A percentile compares a stretch with the other conserved stretches of the same genome.
Conservation (phyloP, 2,888 invertebrate species). For the Nephrotoma appendiculata region DNA sequence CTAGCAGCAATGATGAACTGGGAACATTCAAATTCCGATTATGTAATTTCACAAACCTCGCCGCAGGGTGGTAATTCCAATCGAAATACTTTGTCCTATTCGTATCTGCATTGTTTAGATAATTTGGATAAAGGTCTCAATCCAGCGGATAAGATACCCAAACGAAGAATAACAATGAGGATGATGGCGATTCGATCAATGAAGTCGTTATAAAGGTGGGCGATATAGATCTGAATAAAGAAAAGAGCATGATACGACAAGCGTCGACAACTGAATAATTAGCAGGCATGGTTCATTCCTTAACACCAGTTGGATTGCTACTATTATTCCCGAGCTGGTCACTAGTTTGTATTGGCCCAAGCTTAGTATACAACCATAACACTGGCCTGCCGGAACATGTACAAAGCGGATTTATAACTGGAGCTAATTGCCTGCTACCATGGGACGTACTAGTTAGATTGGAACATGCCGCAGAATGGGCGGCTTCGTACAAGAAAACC, state of each 20-base stretch:
- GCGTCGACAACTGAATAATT: constrained; percentile 82
- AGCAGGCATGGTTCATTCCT: constrained; percentile 77
- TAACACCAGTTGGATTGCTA: constrained; percentile 56
- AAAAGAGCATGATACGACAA: constrained; percentile 45
- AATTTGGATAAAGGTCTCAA: constrained; percentile 18
- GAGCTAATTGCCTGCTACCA: constrained; percentile 81
- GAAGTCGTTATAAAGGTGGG: constrained; percentile 26
- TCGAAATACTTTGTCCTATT: constrained; percentile 19
- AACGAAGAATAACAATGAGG: not conserved
- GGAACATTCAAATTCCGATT: constrained; percentile 14
- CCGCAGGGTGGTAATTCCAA: not conserved
- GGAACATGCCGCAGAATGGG: constrained; percentile 23
- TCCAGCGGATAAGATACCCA: not conserved
- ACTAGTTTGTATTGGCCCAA: constrained; percentile 76
- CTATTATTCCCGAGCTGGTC: constrained; percentile 88
- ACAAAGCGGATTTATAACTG: constrained; percentile 79
- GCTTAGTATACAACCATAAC: constrained; percentile 79
- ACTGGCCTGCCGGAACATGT: constrained; percentile 67
- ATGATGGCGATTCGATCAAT: constrained; percentile 16
- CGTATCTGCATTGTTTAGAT: constrained; percentile 18
- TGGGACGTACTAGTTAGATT: constrained; percentile 70
- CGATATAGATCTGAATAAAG: constrained; percentile 24
- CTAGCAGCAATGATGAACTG: not conserved
- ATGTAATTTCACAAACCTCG: not conserved
- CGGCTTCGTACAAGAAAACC: constrained; percentile 22